phyloP scores from a whole-genome alignment of 2,797 vertebrate species.

The Pipistrellus nathusii region DNA sequence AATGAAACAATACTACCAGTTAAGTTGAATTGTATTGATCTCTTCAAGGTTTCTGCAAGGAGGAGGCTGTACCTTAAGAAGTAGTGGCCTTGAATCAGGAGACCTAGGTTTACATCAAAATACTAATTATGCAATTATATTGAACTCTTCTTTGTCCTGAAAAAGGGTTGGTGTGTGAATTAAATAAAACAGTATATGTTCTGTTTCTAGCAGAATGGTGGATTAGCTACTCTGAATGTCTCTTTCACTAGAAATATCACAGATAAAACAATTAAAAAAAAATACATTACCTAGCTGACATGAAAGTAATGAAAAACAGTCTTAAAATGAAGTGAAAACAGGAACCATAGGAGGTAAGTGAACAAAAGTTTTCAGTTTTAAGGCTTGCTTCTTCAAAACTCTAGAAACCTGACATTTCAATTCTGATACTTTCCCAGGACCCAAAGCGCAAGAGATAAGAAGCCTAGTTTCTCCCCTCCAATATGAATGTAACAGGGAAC shows the following conservation, averaged over 20 bases:
- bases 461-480: not conserved
- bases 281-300: not conserved
- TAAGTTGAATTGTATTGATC: not conserved
- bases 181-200: conserved; percentile 22
- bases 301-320: not conserved
- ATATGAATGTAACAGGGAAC: not conserved
- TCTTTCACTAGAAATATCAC: not conserved
- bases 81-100: not conserved
- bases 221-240: not conserved
- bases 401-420: not conserved
- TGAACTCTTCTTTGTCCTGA: not conserved
- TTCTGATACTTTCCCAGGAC: not conserved
- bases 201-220: not conserved
- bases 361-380: not conserved
- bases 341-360: not conserved
- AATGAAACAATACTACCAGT: not conserved
- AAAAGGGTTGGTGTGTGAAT: not conserved
- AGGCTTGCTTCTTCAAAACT: not conserved
- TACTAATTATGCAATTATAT: not conserved
- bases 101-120: conserved; percentile 6
- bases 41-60: not conserved
- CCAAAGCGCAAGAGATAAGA: not conserved
- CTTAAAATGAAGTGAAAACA: not conserved
- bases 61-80: not conserved
- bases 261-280: not conserved